phyloP scores from a whole-genome alignment of 2,797 vertebrate species.

The Poeciliopsis infans region DNA sequence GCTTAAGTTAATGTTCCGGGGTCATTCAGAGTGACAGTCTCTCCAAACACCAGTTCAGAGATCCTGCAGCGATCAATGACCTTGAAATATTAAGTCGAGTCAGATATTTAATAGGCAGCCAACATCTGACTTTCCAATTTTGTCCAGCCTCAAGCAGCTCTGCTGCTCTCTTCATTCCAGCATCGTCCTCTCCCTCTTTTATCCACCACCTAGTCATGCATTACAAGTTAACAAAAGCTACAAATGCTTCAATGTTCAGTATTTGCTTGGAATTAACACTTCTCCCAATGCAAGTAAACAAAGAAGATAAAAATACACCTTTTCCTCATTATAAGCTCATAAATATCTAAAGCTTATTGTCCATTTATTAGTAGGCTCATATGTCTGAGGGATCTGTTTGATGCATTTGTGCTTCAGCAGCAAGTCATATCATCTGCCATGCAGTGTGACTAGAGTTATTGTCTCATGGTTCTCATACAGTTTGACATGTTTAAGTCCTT shows the following conservation, averaged over 20 bases:
- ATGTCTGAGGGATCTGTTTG: not conserved
- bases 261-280: not conserved
- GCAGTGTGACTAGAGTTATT: not conserved
- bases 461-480: not conserved
- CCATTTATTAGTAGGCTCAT: not conserved
- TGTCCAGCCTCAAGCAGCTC: not conserved
- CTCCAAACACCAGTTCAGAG: not conserved
- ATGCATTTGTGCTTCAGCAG: not conserved
- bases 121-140: not conserved
- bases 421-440: not conserved
- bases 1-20: not conserved
- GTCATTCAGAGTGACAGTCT: not conserved
- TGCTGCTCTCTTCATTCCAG: not conserved
- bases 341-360: not conserved
- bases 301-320: not conserved
- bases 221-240: not conserved
- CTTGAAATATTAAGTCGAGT: not conserved
- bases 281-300: not conserved
- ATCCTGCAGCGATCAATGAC: not conserved
- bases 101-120: not conserved
- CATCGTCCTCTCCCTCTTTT: not conserved
- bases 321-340: not conserved
- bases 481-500: not conserved
- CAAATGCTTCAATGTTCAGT: not conserved
- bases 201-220: not conserved